A percentile compares a stretch with the other conserved stretches of the same genome.
phyloP scores from a whole-genome alignment of 2,888 invertebrate genomes.

The Sesia apiformis region DNA sequence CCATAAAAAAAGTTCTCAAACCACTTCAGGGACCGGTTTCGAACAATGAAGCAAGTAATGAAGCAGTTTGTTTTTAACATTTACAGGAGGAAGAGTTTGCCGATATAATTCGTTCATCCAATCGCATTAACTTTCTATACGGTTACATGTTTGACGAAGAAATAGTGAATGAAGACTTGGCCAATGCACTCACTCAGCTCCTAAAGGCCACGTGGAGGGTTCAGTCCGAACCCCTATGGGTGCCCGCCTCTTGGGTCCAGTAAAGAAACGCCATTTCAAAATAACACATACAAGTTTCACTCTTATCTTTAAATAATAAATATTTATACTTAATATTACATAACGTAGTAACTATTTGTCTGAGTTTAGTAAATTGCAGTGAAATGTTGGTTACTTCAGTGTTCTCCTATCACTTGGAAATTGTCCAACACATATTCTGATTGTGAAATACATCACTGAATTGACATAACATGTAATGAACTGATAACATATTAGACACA shows the following conservation, averaged over 20 bases:
- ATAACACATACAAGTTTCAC: no score
- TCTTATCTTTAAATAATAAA: background rate
- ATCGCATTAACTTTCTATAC: conserved; percentile 92
- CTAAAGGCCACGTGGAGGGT: conserved; percentile 86
- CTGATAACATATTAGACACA: no score
- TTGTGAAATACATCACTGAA: no score
- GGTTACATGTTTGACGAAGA: conserved; percentile 95
- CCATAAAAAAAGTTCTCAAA: no score
- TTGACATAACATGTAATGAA: no score
- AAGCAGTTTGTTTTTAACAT: background rate
- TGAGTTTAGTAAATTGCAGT: no score
- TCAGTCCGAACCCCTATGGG: conserved; percentile 96
- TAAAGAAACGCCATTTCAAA: conserved; percentile 43
- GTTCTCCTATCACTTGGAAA: no score
- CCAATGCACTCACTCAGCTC: conserved; percentile 89
- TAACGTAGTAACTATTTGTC: no score
- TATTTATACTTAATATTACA: background rate
- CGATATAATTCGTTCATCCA: conserved; percentile 89
- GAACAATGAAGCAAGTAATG: no score
- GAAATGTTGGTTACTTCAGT: no score
- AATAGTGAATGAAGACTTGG: conserved; percentile 93
- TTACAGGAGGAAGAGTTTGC: conserved; percentile 92
- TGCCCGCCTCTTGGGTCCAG: conserved; percentile 95
- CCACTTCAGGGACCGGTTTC: no score
- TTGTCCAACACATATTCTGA: no score